Conservation (phyloP, 2,113 vertebrate genomes). For the Corythornis madagascariensis region DNA sequence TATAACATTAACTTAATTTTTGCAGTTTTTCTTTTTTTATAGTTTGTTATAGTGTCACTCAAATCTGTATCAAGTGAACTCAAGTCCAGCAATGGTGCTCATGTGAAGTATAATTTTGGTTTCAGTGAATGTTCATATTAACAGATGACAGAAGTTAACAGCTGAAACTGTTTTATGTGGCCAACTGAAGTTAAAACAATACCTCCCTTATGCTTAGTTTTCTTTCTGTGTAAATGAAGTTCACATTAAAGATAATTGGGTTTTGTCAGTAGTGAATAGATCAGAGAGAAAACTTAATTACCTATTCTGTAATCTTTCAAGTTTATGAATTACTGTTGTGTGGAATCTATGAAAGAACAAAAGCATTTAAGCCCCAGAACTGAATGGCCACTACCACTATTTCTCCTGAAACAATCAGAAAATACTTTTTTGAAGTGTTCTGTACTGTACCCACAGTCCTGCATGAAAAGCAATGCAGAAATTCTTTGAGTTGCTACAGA, state of each 20-base stretch:
- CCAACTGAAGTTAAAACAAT: background rate
- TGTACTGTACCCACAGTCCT: background rate
- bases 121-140: background rate
- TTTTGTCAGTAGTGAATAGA: background rate
- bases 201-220: background rate
- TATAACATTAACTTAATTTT: background rate
- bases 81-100: background rate
- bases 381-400: background rate
- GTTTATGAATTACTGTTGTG: background rate
- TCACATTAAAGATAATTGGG: background rate
- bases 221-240: background rate
- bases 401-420: background rate
- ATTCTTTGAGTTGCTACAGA: constrained; percentile 36
- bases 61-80: background rate
- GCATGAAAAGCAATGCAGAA: background rate
- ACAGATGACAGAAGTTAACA: background rate
- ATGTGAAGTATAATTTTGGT: background rate
- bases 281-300: background rate
- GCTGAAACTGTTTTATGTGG: background rate
- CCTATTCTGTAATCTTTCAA: background rate
- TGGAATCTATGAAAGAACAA: background rate
- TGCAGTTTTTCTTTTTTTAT: background rate
- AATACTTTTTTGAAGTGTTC: background rate
- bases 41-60: background rate
- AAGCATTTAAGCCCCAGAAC: background rate